phyloP scores from a whole-genome alignment of 2,113 vertebrate genomes.

The Perca fluviatilis region DNA sequence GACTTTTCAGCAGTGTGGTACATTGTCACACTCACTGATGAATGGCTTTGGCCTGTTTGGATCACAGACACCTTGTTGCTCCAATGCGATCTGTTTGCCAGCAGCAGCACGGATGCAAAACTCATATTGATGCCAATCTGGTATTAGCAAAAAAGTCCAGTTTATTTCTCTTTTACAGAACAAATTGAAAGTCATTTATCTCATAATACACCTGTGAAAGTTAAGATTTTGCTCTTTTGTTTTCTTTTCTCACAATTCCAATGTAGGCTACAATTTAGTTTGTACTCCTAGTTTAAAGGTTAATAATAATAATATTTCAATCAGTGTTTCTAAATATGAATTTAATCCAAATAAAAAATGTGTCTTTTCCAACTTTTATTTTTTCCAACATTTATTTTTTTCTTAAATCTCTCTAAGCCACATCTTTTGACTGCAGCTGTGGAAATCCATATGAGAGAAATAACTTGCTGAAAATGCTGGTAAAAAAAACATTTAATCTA shows the following conservation, averaged over 20 bases:
- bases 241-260: neutral
- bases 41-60: neutral
- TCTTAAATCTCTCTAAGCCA: no score
- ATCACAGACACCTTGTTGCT: constrained; percentile 33
- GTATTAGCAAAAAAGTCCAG: neutral
- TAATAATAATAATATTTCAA: neutral
- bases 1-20: neutral
- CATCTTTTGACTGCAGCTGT: no score
- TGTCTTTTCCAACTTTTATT: neutral
- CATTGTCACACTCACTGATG: neutral
- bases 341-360: neutral
- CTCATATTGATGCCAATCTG: constrained; percentile 15
- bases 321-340: neutral
- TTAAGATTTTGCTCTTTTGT: neutral
- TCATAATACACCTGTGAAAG: neutral
- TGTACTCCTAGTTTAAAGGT: no score
- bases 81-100: constrained; percentile 1
- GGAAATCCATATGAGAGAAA: no score
- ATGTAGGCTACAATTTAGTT: no score
- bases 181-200: neutral
- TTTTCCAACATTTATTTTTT: no score
- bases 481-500: no score
- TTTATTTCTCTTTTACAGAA: neutral
- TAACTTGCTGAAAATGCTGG: no score
- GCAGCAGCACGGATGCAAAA: constrained; percentile 23